Percentiles rank a stretch among this genome's conserved stretches.
phyloP scores from a whole-genome alignment of 2,797 vertebrate genomes.

The Fistularia commersonii region DNA sequence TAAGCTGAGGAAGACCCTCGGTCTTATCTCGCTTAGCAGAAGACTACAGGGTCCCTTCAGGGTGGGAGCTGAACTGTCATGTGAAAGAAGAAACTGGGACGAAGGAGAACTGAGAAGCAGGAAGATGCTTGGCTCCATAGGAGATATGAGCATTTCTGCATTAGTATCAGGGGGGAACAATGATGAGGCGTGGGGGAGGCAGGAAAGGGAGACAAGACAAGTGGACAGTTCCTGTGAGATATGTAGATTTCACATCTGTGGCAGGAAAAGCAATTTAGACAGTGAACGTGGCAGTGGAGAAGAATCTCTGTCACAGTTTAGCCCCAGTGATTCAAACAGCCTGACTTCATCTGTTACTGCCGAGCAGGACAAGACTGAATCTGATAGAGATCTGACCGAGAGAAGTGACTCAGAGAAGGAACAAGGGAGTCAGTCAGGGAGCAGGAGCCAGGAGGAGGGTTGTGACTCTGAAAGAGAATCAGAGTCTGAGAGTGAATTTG shows the following conservation, averaged over 20 bases:
- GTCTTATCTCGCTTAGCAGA: conserved; percentile 68
- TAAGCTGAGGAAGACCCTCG: conserved; percentile 65
- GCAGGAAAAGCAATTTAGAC: conserved; percentile 7
- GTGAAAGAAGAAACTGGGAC: conserved; percentile 30
- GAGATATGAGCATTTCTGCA: conserved; percentile 61
- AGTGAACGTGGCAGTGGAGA: no score
- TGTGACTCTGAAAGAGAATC: conserved; percentile 28
- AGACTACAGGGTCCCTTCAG: conserved; percentile 63
- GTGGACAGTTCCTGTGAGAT: conserved; percentile 13
- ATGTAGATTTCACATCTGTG: conserved; percentile 37
- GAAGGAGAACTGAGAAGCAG: conserved; percentile 3
- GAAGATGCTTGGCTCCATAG: conserved; percentile 39
- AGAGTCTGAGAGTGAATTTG: conserved; percentile 30
- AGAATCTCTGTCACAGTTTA: conserved; percentile 21
- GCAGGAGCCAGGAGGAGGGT: conserved; percentile 32
- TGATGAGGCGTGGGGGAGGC: conserved; percentile 55
- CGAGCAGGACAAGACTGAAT: conserved; percentile 35
- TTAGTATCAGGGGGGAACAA: conserved; percentile 29
- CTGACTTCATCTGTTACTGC: conserved; percentile 7
- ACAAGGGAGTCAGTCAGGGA: conserved; percentile 26
- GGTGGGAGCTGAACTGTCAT: conserved; percentile 42
- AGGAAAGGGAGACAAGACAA: conserved; percentile 22
- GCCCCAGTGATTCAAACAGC: conserved; percentile 40
- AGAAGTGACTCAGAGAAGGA: conserved; percentile 51
- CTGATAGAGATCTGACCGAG: conserved; percentile 53